Percentiles rank a stretch among this genome's conserved stretches.
Evolutionary conservation across 2,797 vertebrate species (phyloP).

Genomic region (Myotis myotis): DNA sequence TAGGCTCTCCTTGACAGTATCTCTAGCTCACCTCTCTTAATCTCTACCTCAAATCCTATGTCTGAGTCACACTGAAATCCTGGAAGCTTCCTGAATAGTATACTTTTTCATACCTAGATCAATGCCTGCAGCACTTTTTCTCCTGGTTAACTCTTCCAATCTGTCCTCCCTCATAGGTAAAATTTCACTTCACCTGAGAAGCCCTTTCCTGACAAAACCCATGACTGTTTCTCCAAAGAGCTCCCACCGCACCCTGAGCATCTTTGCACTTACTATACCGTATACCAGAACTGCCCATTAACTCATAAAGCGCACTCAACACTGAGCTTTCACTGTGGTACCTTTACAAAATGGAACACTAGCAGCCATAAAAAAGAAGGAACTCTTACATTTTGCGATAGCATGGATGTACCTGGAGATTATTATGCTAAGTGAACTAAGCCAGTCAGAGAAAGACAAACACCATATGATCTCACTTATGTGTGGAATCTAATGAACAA

Average conservation of each 20-base stretch:
- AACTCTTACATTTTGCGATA: background rate
- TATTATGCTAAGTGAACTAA: background rate
- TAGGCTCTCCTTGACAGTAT: background rate
- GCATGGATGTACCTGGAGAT: background rate
- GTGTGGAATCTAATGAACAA: background rate
- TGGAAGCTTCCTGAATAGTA: background rate
- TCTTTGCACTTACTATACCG: background rate
- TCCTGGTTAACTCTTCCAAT: background rate
- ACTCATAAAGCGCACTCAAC: background rate
- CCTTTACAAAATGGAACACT: background rate
- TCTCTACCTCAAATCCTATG: background rate
- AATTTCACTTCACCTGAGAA: background rate
- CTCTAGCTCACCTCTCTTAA: background rate
- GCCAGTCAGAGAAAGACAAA: background rate
- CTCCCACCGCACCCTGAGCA: background rate
- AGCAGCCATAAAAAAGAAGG: background rate
- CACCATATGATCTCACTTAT: background rate
- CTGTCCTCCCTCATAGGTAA: background rate
- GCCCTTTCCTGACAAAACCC: background rate
- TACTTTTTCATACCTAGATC: background rate
- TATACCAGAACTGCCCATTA: background rate
- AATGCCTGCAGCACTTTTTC: background rate
- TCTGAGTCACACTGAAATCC: background rate
- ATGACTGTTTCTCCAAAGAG: background rate
- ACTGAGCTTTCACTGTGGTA: background rate